A percentile compares a stretch with the other conserved stretches of the same genome.
These are phyloP conservation scores for Oostethus manadensis DNA, from an alignment of 2,113 vertebrate genomes.

Conservation along the genomic window DNA sequence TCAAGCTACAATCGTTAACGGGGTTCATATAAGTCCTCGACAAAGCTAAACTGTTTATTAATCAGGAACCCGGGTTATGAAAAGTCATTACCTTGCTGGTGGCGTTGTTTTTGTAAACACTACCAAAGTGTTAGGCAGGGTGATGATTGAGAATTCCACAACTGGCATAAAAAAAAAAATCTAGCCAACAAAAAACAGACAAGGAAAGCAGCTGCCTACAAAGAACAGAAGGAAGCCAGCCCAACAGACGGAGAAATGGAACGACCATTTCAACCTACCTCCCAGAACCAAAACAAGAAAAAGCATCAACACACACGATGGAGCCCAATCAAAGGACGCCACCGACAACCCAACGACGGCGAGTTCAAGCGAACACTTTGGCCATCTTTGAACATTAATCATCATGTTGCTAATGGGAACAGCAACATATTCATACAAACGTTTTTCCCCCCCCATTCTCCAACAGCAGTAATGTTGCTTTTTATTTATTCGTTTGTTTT, in stretches of 20 bases:
- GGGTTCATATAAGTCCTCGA: slow-evolving; percentile 58
- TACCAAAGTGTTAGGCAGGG: slow-evolving; percentile 59
- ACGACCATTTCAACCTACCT: slow-evolving; percentile 58
- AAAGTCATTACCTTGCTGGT: slow-evolving; percentile 70
- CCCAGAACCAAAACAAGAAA: slow-evolving; percentile 65
- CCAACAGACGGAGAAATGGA: slow-evolving; percentile 49
- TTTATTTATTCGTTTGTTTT: no score
- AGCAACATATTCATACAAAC: slow-evolving; percentile 56
- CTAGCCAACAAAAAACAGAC: slow-evolving; percentile 66
- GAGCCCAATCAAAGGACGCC: slow-evolving; percentile 49
- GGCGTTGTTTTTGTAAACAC: slow-evolving; percentile 68
- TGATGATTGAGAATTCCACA: slow-evolving; percentile 50
- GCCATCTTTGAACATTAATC: slow-evolving; percentile 54
- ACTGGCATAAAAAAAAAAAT: slow-evolving; percentile 52
- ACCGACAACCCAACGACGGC: slow-evolving; percentile 30
- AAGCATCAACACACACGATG: slow-evolving; percentile 56
- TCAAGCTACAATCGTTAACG: slow-evolving; percentile 79
- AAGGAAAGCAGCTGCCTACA: slow-evolving; percentile 78
- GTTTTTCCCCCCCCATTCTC: slow-evolving; percentile 66
- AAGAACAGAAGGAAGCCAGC: slow-evolving; percentile 80
- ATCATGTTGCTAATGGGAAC: slow-evolving; percentile 49
- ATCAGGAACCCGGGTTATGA: slow-evolving; percentile 85
- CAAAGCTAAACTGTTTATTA: slow-evolving; percentile 81
- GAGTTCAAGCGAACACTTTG: slow-evolving; percentile 39
- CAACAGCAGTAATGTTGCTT: slow-evolving; percentile 57